Base-by-base conservation (phyloP, 2,888 invertebrate genomes). In the Drosophila limbata region DNA sequence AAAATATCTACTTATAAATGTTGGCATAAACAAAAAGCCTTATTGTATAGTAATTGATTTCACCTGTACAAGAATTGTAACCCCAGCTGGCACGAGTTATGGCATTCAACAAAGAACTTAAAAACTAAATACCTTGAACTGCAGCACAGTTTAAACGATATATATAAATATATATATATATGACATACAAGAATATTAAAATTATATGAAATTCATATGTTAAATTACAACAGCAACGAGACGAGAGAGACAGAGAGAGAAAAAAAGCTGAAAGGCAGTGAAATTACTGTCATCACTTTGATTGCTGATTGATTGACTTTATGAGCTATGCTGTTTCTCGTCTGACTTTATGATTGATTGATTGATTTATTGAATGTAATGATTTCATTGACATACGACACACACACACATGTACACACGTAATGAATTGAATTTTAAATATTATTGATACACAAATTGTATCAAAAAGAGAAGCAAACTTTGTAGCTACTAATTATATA, bases 31-130 rank as follows among this genome's bases (percentile, higher is more conserved):
- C 52, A 52, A 69, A 75, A 75, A 48, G 37, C 61, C 48, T 60
- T 70, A 81, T 79, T 81, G 81, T 84, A 84, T 62, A 37, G 66
- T 63, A 76, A 81, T 76, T 81, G 81, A 61, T 82, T 81, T 59
- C 48, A 75, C 81, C 75, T 72, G 75, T 82, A 78, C 47, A 75
- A 78, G 63, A 83, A 87, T 79, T 91, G 85, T 91, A 91, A 90
- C 91, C 92, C 92, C 92, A 92, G 92, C 92, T 92, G 92, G 92
- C 92, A 92, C 92, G 92, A 92, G 92, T 92, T 92, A 92, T 92
- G 87, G 87, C 92, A 91, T 90, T 91, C 81, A 75, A 75, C 44
- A 59, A 45, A 57, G 55, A 63, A 39, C 39, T 40, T 47, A 50
- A 42, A 31, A 62, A 53, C 69, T 55, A 45, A 63, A 63, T 35